Percentiles rank a stretch among this genome's conserved stretches.
Conservation (phyloP, 2,888 invertebrate genomes). For the Temnothorax rugatulus region DNA sequence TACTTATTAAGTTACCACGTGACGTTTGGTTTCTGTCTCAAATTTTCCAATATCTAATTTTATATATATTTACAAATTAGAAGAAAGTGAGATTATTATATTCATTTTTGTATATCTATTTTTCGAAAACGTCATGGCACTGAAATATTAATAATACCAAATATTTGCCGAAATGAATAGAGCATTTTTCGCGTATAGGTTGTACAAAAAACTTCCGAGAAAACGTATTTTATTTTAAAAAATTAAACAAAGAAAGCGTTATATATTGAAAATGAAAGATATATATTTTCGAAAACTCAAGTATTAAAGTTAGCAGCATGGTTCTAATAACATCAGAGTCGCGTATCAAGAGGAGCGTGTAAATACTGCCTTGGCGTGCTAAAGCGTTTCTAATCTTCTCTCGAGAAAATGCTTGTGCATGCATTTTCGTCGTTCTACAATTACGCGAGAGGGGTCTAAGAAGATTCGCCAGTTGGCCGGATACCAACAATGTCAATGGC, state of each 20-base stretch:
- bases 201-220: background rate
- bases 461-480: conserved; percentile 65
- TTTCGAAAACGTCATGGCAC: background rate
- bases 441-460: conserved; percentile 30
- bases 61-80: background rate
- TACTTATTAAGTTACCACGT: background rate
- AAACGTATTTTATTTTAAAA: background rate
- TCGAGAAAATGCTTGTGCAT: background rate
- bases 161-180: background rate
- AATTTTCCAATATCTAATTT: background rate
- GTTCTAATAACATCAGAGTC: background rate
- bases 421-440: conserved; percentile 30
- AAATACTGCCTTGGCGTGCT: background rate
- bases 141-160: background rate
- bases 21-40: background rate
- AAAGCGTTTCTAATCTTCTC: background rate
- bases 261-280: background rate
- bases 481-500: conserved; percentile 80
- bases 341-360: background rate
- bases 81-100: background rate
- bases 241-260: background rate
- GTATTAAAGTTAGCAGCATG: background rate
- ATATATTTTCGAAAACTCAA: background rate
- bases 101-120: background rate
- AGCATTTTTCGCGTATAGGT: background rate